These are phyloP conservation scores for Drosophila affinis DNA, from an alignment of 2,888 invertebrate species.

Conservation along the genomic window DNA sequence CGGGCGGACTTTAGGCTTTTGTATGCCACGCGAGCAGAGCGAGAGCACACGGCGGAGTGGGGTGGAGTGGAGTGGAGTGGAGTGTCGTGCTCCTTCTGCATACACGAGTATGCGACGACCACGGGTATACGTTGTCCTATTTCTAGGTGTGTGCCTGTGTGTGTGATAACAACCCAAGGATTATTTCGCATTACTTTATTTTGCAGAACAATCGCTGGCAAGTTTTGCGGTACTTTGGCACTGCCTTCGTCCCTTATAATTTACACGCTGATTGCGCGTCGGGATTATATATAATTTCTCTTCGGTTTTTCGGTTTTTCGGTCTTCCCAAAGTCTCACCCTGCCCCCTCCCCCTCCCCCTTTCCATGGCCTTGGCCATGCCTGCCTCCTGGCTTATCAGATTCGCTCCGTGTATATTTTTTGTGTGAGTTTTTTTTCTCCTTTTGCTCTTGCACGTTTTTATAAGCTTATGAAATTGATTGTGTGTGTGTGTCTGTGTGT, in stretches of 20 bases:
- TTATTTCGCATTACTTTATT: conserved; percentile 79
- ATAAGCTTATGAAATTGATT: conserved; percentile 78
- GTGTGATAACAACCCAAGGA: conserved; percentile 77
- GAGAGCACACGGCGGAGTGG: conserved; percentile 45
- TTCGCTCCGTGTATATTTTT: conserved; percentile 39
- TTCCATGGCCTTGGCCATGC: not conserved
- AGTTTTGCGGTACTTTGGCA: conserved; percentile 75
- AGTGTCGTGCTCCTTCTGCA: conserved; percentile 21
- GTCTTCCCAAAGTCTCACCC: conserved; percentile 13
- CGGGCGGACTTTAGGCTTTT: conserved; percentile 71
- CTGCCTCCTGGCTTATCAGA: conserved; percentile 58
- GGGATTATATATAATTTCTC: conserved; percentile 77
- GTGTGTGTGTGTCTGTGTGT: conserved; percentile 41
- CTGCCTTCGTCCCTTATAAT: conserved; percentile 67
- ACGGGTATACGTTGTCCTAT: not conserved
- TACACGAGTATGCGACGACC: too few species aligned
- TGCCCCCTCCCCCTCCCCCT: not conserved
- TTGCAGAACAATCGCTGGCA: conserved; percentile 75
- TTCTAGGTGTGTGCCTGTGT: conserved; percentile 32
- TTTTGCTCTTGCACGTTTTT: conserved; percentile 64
- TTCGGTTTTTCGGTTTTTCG: conserved; percentile 52
- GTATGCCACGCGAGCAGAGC: conserved; percentile 67
- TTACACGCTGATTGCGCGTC: conserved; percentile 76
- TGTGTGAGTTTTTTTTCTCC: conserved; percentile 26
- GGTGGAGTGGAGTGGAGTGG: conserved; percentile 18